Percentiles rank a stretch among this genome's conserved stretches.
Conservation (phyloP, 2,113 vertebrate species). For the Oceanodroma tethys region DNA sequence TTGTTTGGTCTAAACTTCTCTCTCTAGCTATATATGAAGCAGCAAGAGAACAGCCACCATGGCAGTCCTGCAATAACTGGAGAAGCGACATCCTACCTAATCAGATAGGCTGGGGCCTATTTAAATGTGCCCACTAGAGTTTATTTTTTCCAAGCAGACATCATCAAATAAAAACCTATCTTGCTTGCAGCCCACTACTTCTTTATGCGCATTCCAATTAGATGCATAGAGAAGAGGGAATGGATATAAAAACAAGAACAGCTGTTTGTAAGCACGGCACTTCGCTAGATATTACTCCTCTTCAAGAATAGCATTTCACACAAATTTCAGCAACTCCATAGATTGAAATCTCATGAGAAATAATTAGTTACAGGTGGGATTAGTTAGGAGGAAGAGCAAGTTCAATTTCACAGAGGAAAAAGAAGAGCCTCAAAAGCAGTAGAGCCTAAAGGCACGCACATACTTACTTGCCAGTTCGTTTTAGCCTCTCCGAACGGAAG, state of each 20-base stretch:
- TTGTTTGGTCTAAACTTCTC: background rate
- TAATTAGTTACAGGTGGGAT: background rate
- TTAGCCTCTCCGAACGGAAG: constrained; percentile 89
- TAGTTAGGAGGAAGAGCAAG: background rate
- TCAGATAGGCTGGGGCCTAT: background rate
- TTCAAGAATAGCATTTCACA: background rate
- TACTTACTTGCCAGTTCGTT: constrained; percentile 82
- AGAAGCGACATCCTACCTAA: background rate
- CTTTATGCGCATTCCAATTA: background rate
- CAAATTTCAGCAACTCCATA: background rate
- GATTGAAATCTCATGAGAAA: background rate
- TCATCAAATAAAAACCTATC: background rate
- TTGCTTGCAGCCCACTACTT: background rate
- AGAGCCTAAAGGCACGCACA: background rate
- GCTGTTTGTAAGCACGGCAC: background rate
- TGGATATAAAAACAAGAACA: background rate
- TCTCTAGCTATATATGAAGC: background rate
- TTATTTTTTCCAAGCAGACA: background rate
- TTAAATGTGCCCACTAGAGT: background rate
- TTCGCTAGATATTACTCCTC: background rate
- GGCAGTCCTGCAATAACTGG: background rate
- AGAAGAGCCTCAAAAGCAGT: background rate
- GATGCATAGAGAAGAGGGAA: background rate
- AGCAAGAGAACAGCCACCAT: background rate
- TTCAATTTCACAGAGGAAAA: background rate